A percentile compares a stretch with the other conserved stretches of the same genome.
phyloP scores from a whole-genome alignment of 2,113 vertebrate genomes.

The Erythrolamprus reginae region DNA sequence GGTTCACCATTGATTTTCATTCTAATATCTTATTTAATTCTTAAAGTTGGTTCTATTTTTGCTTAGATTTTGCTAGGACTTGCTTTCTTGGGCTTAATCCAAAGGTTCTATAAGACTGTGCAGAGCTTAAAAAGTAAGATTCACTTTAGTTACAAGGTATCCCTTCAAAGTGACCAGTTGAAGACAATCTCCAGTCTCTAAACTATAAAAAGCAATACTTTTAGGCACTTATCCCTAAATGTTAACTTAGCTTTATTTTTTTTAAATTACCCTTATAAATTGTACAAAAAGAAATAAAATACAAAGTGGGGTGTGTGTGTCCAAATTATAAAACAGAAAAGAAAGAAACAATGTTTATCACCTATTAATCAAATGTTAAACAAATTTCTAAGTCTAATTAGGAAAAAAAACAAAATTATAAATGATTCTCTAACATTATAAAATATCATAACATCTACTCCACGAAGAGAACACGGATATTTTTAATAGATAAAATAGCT shows the following conservation, averaged over 20 bases:
- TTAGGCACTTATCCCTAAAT: not conserved
- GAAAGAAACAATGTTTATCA: not conserved
- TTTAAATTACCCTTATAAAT: not conserved
- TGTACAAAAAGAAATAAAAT: not conserved
- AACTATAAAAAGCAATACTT: not conserved
- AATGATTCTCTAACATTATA: not conserved
- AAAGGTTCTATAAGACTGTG: not conserved
- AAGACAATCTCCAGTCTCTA: not conserved
- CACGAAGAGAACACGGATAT: not conserved
- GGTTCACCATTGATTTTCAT: not conserved
- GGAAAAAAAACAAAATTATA: not conserved
- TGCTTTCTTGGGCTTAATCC: not conserved
- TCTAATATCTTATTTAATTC: not conserved
- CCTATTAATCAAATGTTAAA: not conserved
- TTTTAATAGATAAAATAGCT: not conserved
- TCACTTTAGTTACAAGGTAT: not conserved
- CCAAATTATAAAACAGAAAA: not conserved
- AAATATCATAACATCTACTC: not conserved
- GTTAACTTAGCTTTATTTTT: not conserved
- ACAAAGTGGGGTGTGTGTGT: not conserved
- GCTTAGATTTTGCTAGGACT: not conserved
- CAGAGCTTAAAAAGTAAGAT: not conserved
- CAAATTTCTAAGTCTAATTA: not conserved
- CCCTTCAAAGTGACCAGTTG: not conserved
- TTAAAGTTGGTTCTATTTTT: not conserved